Conservation (phyloP, 2,113 vertebrate genomes). For the Thymallus thymallus region DNA sequence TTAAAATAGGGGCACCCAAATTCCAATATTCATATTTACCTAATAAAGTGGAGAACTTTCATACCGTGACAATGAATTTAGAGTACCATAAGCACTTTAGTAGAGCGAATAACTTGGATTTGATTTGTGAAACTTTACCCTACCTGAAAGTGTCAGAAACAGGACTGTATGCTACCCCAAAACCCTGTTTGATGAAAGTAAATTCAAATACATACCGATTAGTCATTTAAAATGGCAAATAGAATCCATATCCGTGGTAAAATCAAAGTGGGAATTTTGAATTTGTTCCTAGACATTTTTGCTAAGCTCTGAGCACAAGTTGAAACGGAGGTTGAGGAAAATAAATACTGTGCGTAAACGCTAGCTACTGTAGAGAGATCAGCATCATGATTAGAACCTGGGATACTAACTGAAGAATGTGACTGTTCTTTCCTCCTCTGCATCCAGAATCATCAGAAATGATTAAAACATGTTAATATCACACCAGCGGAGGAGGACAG, state of each 20-base stretch:
- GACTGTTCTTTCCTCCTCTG: slow-evolving; percentile 1
- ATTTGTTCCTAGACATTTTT: background rate
- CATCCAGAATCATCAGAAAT: slow-evolving; percentile 15
- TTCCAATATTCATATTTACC: background rate
- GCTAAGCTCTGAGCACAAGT: slow-evolving; percentile 10
- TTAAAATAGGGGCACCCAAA: background rate
- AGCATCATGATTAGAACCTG: slow-evolving; percentile 43
- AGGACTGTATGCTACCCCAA: background rate
- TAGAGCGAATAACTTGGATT: background rate
- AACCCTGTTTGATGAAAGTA: background rate
- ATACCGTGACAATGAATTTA: background rate
- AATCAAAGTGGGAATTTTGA: background rate
- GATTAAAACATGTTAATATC: slow-evolving; percentile 18
- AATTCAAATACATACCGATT: background rate
- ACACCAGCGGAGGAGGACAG: slow-evolving; percentile 19
- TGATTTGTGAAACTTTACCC: background rate
- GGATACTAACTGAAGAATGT: background rate
- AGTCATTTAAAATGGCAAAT: background rate
- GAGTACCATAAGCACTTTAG: background rate
- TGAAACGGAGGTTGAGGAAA: slow-evolving; percentile 18
- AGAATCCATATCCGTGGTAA: background rate
- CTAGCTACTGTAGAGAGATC: slow-evolving; percentile 39
- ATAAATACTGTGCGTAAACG: slow-evolving; percentile 28
- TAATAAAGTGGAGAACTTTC: background rate
- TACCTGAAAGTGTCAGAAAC: background rate